Evolutionary conservation across 2,888 invertebrate genomes (phyloP).

Genomic region (Ypsolopha sequella): DNA sequence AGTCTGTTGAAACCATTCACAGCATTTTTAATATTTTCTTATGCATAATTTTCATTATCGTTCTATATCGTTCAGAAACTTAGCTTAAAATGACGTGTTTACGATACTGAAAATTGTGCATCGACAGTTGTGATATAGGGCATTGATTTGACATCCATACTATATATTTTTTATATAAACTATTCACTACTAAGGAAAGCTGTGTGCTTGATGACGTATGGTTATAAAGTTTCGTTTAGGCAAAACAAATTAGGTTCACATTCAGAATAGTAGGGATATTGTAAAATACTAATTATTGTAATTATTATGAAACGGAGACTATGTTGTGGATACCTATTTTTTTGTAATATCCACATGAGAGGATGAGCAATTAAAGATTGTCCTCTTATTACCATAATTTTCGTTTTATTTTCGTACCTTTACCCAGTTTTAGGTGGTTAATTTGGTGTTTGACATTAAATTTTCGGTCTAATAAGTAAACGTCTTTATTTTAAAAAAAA

Average conservation of each 20-base stretch:
- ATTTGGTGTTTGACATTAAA: too few species aligned
- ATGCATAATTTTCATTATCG: neutral
- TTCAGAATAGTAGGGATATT: neutral
- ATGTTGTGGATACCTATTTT: neutral
- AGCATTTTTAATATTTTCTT: too few species aligned
- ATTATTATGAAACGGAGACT: neutral
- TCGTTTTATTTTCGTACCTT: too few species aligned
- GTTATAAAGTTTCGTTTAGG: neutral
- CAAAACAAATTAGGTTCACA: slow-evolving; percentile 3
- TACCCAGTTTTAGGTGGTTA: too few species aligned
- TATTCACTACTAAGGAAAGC: neutral
- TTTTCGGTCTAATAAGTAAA: too few species aligned
- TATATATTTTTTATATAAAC: neutral
- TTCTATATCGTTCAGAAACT: neutral
- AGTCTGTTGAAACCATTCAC: too few species aligned
- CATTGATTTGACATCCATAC: slow-evolving; percentile 1
- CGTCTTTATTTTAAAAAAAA: too few species aligned
- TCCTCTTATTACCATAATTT: neutral
- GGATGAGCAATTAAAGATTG: neutral
- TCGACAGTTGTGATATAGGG: neutral
- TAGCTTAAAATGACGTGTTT: neutral
- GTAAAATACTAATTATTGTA: slow-evolving; percentile 1
- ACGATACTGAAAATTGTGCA: neutral
- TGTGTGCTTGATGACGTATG: slow-evolving; percentile 2
- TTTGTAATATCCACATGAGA: neutral